Evolutionary conservation across 2,113 vertebrate genomes (phyloP), one percentile per base, ranked within the genome.

Genomic region (Ascaphus truei): DNA sequence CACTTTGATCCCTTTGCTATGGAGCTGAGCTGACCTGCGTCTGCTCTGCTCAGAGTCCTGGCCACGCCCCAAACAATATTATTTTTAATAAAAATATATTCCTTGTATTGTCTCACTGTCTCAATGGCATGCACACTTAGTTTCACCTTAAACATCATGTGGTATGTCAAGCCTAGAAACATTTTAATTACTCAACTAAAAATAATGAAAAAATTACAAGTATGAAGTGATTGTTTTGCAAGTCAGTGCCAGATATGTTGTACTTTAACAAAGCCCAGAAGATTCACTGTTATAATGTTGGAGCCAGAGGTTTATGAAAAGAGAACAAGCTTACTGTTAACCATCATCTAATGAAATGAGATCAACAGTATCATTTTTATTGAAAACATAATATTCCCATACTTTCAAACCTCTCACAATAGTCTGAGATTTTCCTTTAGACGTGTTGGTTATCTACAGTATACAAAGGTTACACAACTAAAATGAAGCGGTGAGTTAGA

Each of bases 331-430:
- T 53, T 56, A 66, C 36, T 66, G 50, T 31, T 66, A 55, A 55
- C 50, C 41, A 31, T 43, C 63, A 43, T 66, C 63, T 55, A 41
- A 66, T 66, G 36, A 66, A 66, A 66, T 29, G 37, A 56, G 50
- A 66, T 66, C 63, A 66, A 27, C 34, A 41, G 50, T 55, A 66
- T 66, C 55, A 66, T 43, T 66, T 66, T 41, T 66, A 30, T 43
- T 66, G 39, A 55, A 56, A 66, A 55, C 63, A 66, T 55, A 66
- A 66, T 66, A 66, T 55, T 23, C 63, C 41, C 63, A 56, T 55
- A 66, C 36, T 66, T 66, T 66, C 63, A 34, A 66, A 51, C 7
- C 34, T 58, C 25, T 23, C n/a, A 45, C 4, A 45, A 45, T 10
- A 26, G 33, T 30, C 22, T 2, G 37, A 66, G 63, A 66, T 66